Base-by-base conservation (phyloP, 2,888 invertebrate genomes). In the Sussaba pulchella region DNA sequence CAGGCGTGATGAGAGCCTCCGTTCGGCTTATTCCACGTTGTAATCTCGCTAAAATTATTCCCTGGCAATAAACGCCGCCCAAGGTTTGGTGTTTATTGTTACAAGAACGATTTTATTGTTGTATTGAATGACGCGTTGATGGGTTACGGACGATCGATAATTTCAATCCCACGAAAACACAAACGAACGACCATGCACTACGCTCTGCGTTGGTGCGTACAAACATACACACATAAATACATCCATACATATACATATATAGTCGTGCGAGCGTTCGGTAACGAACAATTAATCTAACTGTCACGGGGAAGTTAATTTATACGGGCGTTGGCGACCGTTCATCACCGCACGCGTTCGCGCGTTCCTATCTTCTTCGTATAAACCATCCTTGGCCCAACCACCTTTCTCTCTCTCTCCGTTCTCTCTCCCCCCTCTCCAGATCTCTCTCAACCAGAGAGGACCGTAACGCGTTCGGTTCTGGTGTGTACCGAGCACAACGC, bases 221-320 rank as follows among this genome's bases (percentile, higher is more conserved):
- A 41, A 41, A 4, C 26, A 41, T 41, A 31, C 14, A 17, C n/a
- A 43, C 12, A 14, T 31, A 17, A 6, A 43, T n/a, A 14, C 24
- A 26, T 52, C 3, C 61, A n/a, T 64, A 45, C 54, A 36, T 50
- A 1, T 41, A 57, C 57, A 61, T 2, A 31, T 6, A 6, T 31
- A 72, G 69, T 59, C 59, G 66, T 77, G 67, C 66, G 76, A 73
- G 67, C 72, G 72, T 78, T 71, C 76, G 76, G 82, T 82, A 79
- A 85, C 86, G 87, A 87, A 88, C 91, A 90, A 91, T 91, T 91
- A 91, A 91, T 91, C 90, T 91, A 88, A 88, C 87, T 87, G 91
- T 91, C 91, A 89, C 85, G 89, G 87, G 81, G 86, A 81, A 89
- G 89, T 90, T 90, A 91, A 91, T 91, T 91, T 91, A 91, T 91